These are phyloP conservation scores for Heteromurus nitidus DNA, from an alignment of 2,888 invertebrate species.

Conservation along the genomic window DNA sequence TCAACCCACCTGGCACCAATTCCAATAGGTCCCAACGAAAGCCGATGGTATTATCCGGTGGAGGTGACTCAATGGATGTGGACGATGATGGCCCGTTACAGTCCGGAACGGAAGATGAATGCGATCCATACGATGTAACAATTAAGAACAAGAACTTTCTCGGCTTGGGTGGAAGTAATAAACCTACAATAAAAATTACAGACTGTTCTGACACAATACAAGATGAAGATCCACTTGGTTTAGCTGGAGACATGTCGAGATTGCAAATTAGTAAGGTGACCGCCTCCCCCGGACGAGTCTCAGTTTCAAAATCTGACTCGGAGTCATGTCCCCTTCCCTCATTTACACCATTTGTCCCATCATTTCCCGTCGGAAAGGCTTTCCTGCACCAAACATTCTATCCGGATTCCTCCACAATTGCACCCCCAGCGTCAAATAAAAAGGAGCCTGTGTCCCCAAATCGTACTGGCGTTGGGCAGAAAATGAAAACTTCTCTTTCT, in stretches of 20 bases:
- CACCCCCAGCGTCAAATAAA: background rate
- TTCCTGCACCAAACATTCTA: constrained; percentile 50
- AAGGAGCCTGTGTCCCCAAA: background rate
- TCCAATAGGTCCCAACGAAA: constrained; percentile 5
- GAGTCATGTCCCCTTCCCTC: constrained; percentile 5
- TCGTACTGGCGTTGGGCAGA: background rate
- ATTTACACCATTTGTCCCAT: constrained; percentile 31
- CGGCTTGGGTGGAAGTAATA: background rate
- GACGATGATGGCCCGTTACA: constrained; percentile 27
- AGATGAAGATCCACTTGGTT: background rate
- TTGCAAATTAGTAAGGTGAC: background rate
- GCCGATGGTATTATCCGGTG: background rate
- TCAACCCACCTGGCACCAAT: constrained; percentile 66
- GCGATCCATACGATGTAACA: constrained; percentile 63
- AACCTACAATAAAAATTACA: constrained; percentile 42
- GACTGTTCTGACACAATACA: constrained; percentile 19
- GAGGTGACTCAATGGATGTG: background rate
- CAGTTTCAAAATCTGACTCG: constrained; percentile 17
- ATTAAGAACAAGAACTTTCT: constrained; percentile 43
- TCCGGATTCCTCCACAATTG: background rate
- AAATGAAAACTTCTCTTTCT: constrained; percentile 31
- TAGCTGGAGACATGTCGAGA: constrained; percentile 22
- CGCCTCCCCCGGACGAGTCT: background rate
- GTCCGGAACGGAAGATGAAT: constrained; percentile 69
- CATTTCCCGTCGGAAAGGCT: constrained; percentile 38